These are phyloP conservation scores for Craniophora ligustri DNA, from an alignment of 2,888 invertebrate species.

Conservation along the genomic window DNA sequence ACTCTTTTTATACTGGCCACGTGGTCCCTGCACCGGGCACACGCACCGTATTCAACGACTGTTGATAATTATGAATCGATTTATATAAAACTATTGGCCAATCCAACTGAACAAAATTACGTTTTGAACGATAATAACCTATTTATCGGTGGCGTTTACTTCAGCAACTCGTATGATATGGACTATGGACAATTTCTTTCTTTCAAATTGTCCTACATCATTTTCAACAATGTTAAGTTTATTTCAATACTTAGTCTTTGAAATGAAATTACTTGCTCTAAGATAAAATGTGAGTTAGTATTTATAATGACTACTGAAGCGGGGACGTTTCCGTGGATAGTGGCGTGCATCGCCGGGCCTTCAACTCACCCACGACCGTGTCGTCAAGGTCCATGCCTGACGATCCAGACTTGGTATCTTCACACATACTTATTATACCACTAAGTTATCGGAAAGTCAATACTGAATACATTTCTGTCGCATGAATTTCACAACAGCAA, in stretches of 20 bases:
- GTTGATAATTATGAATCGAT: slow-evolving; percentile 29
- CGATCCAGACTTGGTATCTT: slow-evolving; percentile 41
- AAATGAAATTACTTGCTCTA: slow-evolving; percentile 7
- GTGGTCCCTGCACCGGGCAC: slow-evolving; percentile 61
- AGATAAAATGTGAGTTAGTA: slow-evolving; percentile 38
- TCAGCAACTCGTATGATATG: not conserved
- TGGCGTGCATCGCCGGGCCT: slow-evolving; percentile 70
- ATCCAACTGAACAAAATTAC: slow-evolving; percentile 5
- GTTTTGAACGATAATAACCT: slow-evolving; percentile 19
- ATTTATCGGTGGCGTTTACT: slow-evolving; percentile 13
- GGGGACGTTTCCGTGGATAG: slow-evolving; percentile 62
- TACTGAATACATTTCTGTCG: slow-evolving; percentile 12
- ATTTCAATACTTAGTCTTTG: not conserved
- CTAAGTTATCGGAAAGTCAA: slow-evolving; percentile 34
- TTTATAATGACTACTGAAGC: slow-evolving; percentile 12
- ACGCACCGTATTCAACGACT: slow-evolving; percentile 31
- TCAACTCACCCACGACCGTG: slow-evolving; percentile 61
- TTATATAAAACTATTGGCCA: slow-evolving; percentile 12
- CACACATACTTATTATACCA: slow-evolving; percentile 14
- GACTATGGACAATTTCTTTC: too few relatives aligned
- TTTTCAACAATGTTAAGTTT: too few relatives aligned
- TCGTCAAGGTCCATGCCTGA: slow-evolving; percentile 63
- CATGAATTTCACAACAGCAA: slow-evolving; percentile 13
- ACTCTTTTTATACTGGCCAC: slow-evolving; percentile 70
- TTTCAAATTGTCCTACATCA: too few relatives aligned